Evolutionary conservation across 2,797 vertebrate species (phyloP).

Genomic region (Sebastes kiyomatsui): DNA sequence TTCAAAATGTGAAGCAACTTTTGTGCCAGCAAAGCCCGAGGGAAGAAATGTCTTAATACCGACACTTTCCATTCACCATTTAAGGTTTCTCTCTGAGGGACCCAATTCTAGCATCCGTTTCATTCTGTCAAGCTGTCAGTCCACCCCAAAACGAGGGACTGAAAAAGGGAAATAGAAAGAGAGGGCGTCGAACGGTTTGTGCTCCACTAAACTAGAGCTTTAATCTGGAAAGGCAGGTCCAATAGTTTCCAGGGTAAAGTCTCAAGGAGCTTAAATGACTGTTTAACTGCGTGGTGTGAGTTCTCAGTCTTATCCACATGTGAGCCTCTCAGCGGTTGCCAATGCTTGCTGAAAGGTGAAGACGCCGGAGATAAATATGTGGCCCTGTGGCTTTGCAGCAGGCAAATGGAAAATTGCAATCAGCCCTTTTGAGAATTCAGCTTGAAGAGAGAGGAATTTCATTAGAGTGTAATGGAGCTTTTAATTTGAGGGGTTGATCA

Average conservation of each 20-base stretch:
- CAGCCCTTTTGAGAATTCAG: slow-evolving; percentile 62
- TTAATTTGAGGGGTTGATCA: slow-evolving; percentile 78
- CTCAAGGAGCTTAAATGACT: slow-evolving; percentile 42
- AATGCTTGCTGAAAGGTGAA: slow-evolving; percentile 45
- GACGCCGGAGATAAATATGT: slow-evolving; percentile 48
- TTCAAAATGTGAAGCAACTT: slow-evolving; percentile 57
- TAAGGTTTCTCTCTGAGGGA: slow-evolving; percentile 39
- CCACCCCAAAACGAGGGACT: slow-evolving; percentile 6
- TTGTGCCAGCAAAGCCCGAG: slow-evolving; percentile 36
- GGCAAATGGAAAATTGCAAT: slow-evolving; percentile 66
- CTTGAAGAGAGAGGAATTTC: slow-evolving; percentile 72
- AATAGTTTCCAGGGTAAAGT: slow-evolving; percentile 18
- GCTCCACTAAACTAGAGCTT: slow-evolving; percentile 42
- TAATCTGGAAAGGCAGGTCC: slow-evolving; percentile 38
- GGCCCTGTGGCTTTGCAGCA: slow-evolving; percentile 51
- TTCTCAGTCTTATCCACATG: slow-evolving; percentile 27
- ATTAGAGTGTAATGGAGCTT: slow-evolving; percentile 80
- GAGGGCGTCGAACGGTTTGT: slow-evolving; percentile 26
- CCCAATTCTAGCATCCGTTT: slow-evolving; percentile 51
- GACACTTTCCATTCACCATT: slow-evolving; percentile 41
- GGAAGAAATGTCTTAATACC: slow-evolving; percentile 55
- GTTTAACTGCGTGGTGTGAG: slow-evolving; percentile 41
- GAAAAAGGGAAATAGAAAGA: slow-evolving; percentile 12
- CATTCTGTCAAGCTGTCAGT: slow-evolving; percentile 67
- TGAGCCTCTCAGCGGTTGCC: slow-evolving; percentile 28